These are phyloP conservation scores for Pollimyrus isidori DNA, from an alignment of 2,113 vertebrate genomes.

Conservation along the genomic window DNA sequence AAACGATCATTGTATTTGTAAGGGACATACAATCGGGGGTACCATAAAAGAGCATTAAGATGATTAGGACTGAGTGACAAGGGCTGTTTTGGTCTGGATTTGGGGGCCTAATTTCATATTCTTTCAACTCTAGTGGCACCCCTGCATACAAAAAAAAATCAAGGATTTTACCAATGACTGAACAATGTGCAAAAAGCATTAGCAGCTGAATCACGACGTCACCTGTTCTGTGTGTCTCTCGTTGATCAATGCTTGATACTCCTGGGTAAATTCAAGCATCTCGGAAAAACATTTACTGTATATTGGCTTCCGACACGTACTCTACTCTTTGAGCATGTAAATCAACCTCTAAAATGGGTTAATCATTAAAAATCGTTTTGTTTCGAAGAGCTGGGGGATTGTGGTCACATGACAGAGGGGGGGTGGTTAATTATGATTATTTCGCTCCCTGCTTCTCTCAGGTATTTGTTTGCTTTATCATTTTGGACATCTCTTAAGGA, in stretches of 20 bases:
- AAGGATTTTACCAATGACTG: not conserved
- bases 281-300: not conserved
- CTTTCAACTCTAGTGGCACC: not conserved
- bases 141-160: not conserved
- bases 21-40: not conserved
- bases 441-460: slow-evolving; percentile 1
- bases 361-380: not conserved
- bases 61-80: not conserved
- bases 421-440: not conserved
- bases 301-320: not conserved
- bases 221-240: not conserved
- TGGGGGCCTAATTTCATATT: not conserved
- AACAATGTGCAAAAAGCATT: not conserved
- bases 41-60: not conserved
- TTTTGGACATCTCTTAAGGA: not conserved
- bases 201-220: not conserved
- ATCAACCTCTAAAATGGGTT: not conserved
- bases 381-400: not conserved
- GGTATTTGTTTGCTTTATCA: not conserved
- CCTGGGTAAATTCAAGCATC: not conserved
- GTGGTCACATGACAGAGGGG: not conserved
- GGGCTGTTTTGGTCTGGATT: not conserved
- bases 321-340: not conserved
- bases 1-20: not conserved
- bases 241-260: not conserved